phyloP scores from a whole-genome alignment of 2,888 invertebrate genomes.

The Oscheius sp. region DNA sequence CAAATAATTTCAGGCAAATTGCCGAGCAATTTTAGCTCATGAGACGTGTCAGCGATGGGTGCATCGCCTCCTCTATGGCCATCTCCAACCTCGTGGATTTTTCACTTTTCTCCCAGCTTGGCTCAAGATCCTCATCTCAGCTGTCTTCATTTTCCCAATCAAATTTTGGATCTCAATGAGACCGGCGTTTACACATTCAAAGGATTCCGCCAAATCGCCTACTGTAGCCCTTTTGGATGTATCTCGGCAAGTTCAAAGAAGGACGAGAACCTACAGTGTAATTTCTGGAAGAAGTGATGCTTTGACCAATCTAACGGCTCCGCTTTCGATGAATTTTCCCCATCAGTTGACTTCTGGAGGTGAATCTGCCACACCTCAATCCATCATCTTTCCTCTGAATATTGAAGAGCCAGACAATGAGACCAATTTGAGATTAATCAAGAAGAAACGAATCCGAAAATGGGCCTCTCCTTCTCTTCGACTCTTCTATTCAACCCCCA shows the following conservation, averaged over 20 bases:
- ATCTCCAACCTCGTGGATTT: conserved; percentile 52
- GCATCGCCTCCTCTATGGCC: conserved; percentile 71
- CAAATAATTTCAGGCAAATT: conserved; percentile 60
- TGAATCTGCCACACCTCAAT: conserved; percentile 53
- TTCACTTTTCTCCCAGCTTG: conserved; percentile 53
- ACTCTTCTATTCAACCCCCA: conserved; percentile 71
- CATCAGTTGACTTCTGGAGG: conserved; percentile 27
- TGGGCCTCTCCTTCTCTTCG: conserved; percentile 56
- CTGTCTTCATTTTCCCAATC: conserved; percentile 59
- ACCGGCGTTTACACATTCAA: conserved; percentile 37
- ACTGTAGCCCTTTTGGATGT: conserved; percentile 63
- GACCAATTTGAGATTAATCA: not conserved
- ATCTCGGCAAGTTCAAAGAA: conserved; percentile 47
- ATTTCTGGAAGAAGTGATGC: conserved; percentile 54
- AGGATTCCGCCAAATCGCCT: conserved; percentile 48
- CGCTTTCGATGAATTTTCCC: conserved; percentile 36
- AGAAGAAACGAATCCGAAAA: conserved; percentile 41
- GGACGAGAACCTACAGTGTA: conserved; percentile 54
- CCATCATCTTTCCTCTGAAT: conserved; percentile 48
- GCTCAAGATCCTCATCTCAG: conserved; percentile 60
- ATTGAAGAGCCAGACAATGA: conserved; percentile 44
- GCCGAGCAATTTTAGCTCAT: conserved; percentile 73
- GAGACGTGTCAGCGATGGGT: conserved; percentile 74
- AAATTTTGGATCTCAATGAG: conserved; percentile 57
- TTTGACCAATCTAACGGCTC: conserved; percentile 44